Percentiles rank a stretch among this genome's conserved stretches.
Conservation (phyloP, 2,113 vertebrate genomes). For the Ctenodactylus gundi region DNA sequence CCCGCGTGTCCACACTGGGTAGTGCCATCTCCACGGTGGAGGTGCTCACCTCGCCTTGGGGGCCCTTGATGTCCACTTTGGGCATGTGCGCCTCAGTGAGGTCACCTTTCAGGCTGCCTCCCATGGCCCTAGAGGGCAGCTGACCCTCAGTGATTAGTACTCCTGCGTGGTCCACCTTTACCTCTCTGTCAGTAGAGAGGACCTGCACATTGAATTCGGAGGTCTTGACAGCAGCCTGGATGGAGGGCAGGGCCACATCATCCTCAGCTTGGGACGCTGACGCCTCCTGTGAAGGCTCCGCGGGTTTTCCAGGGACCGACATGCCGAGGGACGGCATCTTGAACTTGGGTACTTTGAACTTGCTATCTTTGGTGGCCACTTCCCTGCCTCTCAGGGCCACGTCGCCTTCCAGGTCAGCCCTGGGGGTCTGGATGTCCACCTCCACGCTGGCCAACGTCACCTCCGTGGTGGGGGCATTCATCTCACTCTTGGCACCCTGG, state of each 20-base stretch:
- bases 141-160: neutral
- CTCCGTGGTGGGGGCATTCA: fast-evolving
- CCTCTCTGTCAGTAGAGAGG: fast-evolving
- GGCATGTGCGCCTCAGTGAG: conserved; percentile 37
- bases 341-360: conserved; percentile 80
- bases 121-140: fast-evolving
- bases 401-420: neutral
- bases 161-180: fast-evolving
- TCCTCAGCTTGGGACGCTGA: fast-evolving
- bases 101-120: neutral
- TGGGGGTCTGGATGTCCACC: neutral
- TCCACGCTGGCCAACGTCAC: neutral
- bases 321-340: conserved; percentile 75
- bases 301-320: neutral
- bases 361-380: too few species aligned
- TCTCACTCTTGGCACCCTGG: fast-evolving
- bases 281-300: fast-evolving
- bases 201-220: neutral
- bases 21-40: neutral
- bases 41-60: fast-evolving
- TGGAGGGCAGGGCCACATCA: neutral
- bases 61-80: neutral
- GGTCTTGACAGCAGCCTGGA: neutral
- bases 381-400: neutral
- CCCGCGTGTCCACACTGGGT: neutral